A percentile compares a stretch with the other conserved stretches of the same genome.
phyloP scores from a whole-genome alignment of 2,797 vertebrate genomes.

The Acanthurus leucopareius region DNA sequence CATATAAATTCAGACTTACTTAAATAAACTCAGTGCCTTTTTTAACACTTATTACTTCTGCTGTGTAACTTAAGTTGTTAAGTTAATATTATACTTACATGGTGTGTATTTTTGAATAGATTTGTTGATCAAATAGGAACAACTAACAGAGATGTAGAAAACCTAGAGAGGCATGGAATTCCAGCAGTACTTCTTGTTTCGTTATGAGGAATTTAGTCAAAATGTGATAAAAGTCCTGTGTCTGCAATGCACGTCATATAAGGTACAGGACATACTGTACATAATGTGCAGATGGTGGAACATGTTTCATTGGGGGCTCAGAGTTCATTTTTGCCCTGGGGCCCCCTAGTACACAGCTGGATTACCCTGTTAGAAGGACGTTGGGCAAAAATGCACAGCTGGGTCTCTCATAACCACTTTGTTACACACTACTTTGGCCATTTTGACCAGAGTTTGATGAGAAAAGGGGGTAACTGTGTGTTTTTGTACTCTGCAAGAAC shows the following conservation, averaged over 20 bases:
- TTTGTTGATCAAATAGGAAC: background rate
- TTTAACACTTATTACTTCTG: background rate
- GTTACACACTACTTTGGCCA: background rate
- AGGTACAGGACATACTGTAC: conserved; percentile 26
- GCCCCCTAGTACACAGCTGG: background rate
- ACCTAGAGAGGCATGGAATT: background rate
- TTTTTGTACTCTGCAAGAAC: too few relatives aligned
- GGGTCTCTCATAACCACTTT: background rate
- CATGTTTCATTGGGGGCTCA: background rate
- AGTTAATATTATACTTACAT: background rate
- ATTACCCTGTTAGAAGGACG: background rate
- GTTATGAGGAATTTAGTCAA: background rate
- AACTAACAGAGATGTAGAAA: background rate
- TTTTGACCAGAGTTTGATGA: too few relatives aligned
- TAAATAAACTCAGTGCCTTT: too few relatives aligned
- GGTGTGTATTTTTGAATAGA: background rate
- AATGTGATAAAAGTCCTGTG: background rate
- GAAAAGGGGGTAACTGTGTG: too few relatives aligned
- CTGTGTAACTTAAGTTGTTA: background rate
- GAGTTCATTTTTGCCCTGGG: background rate
- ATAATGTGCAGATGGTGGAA: background rate
- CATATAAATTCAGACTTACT: background rate
- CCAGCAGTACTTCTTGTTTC: background rate
- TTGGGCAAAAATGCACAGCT: background rate
- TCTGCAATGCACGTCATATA: background rate